Base-by-base conservation (phyloP, 2,888 invertebrate species). In the Ditylenchus weischeri region DNA sequence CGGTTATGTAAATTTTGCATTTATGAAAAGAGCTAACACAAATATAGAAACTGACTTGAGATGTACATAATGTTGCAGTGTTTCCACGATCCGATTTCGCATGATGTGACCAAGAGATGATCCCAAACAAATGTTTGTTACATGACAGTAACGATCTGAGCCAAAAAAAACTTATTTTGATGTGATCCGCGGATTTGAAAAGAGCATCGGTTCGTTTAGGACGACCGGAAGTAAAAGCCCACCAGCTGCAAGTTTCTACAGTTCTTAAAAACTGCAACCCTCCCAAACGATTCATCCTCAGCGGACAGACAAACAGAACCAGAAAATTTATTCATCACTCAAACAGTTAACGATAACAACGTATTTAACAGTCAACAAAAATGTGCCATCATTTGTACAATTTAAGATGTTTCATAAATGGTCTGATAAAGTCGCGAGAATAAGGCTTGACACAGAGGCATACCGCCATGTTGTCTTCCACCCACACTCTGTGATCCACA, bases 361-460 rank as follows among this genome's bases (percentile, higher is more conserved):
- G n/a, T 11, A 23, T 18, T 15, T 51, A 51, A 13, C 51, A 51
- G 13, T 23, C 21, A 54, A 54, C 21, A 43, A 18, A 19, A 18
- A 2, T 19, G n/a, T n/a, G 5, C 50, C 10, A 13, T 72, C 48
- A 72, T 58, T 72, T 72, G 62, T 69, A 72, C 38, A 72, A 67
- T 23, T 62, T 64, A 50, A 72, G 57, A 62, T 68, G 57, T 38
- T 66, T 62, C 18, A 74, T 66, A 10, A 75, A 19, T n/a, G 68
- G 64, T 35, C 69, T 74, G 11, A 76, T 57, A 4, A 51, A 23
- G n/a, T 38, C 51, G 10, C 74, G 63, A 15, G 74, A 72, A 50
- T 76, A 77, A 10, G 96, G 95, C 84, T 94, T 94, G 1, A 90
- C 86, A 13, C 91, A 95, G 75, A 98, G 86, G 84, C 95, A 95